These are phyloP conservation scores for Ommatoiulus sabulosus DNA, from an alignment of 2,888 invertebrate species.

Conservation along the genomic window DNA sequence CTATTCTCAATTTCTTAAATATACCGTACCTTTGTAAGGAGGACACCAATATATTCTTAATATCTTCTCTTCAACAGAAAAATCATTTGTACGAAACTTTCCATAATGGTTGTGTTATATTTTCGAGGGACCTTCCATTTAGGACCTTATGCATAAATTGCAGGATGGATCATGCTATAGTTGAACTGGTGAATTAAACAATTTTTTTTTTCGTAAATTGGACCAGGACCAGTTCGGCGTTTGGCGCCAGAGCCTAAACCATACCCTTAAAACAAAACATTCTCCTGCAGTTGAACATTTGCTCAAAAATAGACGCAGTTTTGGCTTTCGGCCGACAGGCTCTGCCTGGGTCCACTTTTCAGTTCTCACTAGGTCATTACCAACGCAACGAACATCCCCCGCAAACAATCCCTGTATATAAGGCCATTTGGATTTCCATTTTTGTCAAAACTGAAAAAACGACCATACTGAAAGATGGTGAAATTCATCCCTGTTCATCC, in stretches of 20 bases:
- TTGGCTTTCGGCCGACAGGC: neutral
- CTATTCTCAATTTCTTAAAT: too few species aligned
- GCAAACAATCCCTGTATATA: neutral
- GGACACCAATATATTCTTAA: too few species aligned
- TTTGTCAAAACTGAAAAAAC: too few species aligned
- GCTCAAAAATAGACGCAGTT: neutral
- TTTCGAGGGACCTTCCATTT: too few species aligned
- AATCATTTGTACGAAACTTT: too few species aligned
- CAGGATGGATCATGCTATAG: neutral
- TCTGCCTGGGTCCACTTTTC: neutral
- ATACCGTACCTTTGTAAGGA: too few species aligned
- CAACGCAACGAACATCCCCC: constrained; percentile 3
- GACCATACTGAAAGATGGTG: neutral
- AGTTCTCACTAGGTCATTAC: neutral
- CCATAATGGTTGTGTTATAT: too few species aligned
- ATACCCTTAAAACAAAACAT: neutral
- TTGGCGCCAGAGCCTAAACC: neutral
- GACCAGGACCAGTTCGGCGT: neutral
- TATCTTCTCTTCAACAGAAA: too few species aligned
- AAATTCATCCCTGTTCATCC: neutral
- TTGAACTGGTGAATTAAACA: neutral
- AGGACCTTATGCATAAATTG: too few species aligned
- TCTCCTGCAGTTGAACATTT: neutral
- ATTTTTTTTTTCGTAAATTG: neutral
- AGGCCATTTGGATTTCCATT: neutral